Evolutionary conservation across 2,113 vertebrate genomes (phyloP).

Genomic region (Phoenicopterus ruber): DNA sequence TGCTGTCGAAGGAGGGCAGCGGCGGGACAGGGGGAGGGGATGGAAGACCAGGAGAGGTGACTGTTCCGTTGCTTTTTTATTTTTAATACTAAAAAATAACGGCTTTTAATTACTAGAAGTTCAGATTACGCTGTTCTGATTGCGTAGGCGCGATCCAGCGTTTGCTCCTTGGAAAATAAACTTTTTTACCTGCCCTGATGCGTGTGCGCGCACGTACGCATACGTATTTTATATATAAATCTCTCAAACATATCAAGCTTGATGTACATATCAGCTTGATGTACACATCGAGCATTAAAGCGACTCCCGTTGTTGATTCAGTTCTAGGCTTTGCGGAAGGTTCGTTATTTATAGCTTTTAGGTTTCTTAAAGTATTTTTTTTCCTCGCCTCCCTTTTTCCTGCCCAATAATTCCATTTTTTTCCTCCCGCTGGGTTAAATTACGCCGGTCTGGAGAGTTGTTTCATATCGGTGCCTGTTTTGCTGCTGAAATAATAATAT

Average conservation of each 20-base stretch:
- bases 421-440: not conserved
- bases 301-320: fast-evolving
- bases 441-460: not conserved
- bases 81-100: not conserved
- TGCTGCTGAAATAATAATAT: not conserved
- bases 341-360: not conserved
- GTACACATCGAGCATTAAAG: not conserved
- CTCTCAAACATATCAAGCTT: not conserved
- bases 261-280: no score
- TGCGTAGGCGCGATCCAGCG: fast-evolving
- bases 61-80: not conserved
- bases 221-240: not conserved
- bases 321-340: not conserved
- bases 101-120: fast-evolving
- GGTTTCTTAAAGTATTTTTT: not conserved
- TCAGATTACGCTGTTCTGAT: not conserved
- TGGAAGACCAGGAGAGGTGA: conserved; percentile 72
- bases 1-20: conserved; percentile 75
- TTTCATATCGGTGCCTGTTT: fast-evolving
- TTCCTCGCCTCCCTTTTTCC: fast-evolving
- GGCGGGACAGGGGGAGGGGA: conserved; percentile 33
- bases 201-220: fast-evolving
- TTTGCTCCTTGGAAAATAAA: not conserved
- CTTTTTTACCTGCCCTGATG: not conserved
- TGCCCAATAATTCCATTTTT: no score